Conservation (phyloP, 2,888 invertebrate genomes). For the Rhopalosiphum nymphaeae region DNA sequence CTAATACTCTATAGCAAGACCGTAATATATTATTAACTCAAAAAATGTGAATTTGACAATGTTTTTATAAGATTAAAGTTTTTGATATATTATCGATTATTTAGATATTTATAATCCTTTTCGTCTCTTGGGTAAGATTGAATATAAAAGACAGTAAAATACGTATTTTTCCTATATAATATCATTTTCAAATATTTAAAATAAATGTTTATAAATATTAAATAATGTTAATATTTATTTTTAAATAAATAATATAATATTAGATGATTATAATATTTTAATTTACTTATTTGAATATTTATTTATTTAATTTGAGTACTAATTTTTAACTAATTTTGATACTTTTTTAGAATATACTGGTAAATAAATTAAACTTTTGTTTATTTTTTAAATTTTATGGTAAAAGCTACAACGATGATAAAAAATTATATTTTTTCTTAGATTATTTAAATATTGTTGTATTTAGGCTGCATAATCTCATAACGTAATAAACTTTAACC, state of each 20-base stretch:
- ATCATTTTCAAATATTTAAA: background rate
- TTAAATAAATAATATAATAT: background rate
- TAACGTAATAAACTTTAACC: background rate
- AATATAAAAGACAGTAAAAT: background rate
- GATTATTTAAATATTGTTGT: background rate
- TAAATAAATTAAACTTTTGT: background rate
- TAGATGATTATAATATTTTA: background rate
- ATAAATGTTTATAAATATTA: background rate
- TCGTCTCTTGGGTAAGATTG: background rate
- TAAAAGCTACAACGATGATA: background rate
- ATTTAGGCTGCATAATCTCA: background rate
- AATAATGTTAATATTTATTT: background rate
- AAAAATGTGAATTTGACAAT: background rate
- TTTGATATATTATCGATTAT: background rate
- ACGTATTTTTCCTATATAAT: background rate
- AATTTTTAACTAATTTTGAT: background rate
- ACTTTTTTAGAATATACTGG: background rate
- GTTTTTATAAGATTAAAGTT: background rate
- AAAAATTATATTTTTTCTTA: background rate
- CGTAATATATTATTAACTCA: background rate
- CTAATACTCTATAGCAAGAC: background rate
- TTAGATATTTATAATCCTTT: background rate
- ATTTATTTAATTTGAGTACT: background rate
- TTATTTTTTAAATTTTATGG: background rate
- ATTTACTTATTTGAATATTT: background rate